A percentile compares a stretch with the other conserved stretches of the same genome.
Conservation (phyloP, 2,888 invertebrate genomes). For the Pasiphila rectangulata region DNA sequence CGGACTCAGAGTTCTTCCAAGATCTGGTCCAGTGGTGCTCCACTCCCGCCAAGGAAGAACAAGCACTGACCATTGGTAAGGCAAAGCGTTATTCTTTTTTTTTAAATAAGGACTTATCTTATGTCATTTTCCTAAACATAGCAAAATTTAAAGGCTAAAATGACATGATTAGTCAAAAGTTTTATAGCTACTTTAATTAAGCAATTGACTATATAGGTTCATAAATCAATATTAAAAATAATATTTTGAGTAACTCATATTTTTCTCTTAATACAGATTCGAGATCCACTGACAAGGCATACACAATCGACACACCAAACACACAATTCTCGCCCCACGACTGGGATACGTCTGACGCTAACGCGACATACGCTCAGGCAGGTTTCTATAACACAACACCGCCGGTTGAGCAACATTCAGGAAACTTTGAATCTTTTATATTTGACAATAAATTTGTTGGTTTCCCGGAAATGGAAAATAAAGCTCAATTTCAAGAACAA, state of each 20-base stretch:
- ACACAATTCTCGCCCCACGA: slow-evolving; percentile 69
- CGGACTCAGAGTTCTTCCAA: slow-evolving; percentile 86
- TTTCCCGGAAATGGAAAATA: slow-evolving; percentile 38
- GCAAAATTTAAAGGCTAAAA: too few relatives aligned
- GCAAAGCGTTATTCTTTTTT: too few relatives aligned
- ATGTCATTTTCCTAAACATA: too few relatives aligned
- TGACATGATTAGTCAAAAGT: too few relatives aligned
- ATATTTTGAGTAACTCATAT: background rate
- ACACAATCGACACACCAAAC: slow-evolving; percentile 68
- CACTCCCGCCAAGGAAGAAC: slow-evolving; percentile 74
- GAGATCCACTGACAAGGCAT: slow-evolving; percentile 61
- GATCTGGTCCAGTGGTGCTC: slow-evolving; percentile 84
- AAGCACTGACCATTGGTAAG: slow-evolving; percentile 74
- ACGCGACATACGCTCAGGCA: slow-evolving; percentile 56
- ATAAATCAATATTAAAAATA: too few relatives aligned
- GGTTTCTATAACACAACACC: slow-evolving; percentile 56
- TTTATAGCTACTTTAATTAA: too few relatives aligned
- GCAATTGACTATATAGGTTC: too few relatives aligned
- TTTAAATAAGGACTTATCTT: too few relatives aligned
- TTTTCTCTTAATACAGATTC: slow-evolving; percentile 52
- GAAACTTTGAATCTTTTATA: slow-evolving; percentile 49
- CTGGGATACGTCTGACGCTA: slow-evolving; percentile 66
- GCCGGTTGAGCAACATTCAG: slow-evolving; percentile 55
- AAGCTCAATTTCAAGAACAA: slow-evolving; percentile 55
- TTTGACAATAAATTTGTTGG: slow-evolving; percentile 46